Percentiles rank a stretch among this genome's conserved stretches.
Evolutionary conservation across 2,888 invertebrate genomes (phyloP).

Genomic region (Ophion ventricosus): DNA sequence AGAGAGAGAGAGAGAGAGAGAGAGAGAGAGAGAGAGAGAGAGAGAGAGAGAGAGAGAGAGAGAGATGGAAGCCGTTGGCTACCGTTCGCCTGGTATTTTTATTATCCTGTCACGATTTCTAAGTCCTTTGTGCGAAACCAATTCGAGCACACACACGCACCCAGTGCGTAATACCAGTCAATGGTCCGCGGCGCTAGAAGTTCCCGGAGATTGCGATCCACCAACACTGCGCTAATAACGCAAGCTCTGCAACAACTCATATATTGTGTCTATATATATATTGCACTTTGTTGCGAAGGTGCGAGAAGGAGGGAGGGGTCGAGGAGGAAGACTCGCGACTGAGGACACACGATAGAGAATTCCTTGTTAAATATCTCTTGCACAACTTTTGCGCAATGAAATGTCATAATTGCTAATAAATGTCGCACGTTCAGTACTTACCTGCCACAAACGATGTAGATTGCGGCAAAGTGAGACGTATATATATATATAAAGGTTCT

Average conservation of each 20-base stretch:
- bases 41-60: conserved; percentile 19
- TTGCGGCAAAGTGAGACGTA: conserved; percentile 36
- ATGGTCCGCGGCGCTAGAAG: conserved; percentile 36
- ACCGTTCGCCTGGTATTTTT: conserved; percentile 61
- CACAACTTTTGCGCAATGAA: conserved; percentile 65
- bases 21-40: conserved; percentile 18
- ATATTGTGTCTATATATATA: background rate
- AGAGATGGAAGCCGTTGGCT: conserved; percentile 36
- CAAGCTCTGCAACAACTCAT: conserved; percentile 32
- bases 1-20: conserved; percentile 17
- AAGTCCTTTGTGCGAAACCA: conserved; percentile 39
- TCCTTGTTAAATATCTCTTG: conserved; percentile 57
- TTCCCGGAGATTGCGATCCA: conserved; percentile 42
- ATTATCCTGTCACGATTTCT: conserved; percentile 62
- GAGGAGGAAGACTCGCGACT: conserved; percentile 19
- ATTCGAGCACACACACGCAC: background rate
- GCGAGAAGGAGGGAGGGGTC: background rate
- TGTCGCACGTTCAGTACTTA: conserved; percentile 63
- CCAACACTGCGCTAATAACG: background rate
- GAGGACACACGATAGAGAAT: conserved; percentile 38
- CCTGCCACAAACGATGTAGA: conserved; percentile 55
- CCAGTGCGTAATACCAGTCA: conserved; percentile 28
- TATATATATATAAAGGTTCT: background rate
- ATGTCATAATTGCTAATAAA: conserved; percentile 67
- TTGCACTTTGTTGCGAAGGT: background rate